These are phyloP conservation scores for Ellobium chinense DNA, from an alignment of 2,888 invertebrate genomes.

Conservation along the genomic window DNA sequence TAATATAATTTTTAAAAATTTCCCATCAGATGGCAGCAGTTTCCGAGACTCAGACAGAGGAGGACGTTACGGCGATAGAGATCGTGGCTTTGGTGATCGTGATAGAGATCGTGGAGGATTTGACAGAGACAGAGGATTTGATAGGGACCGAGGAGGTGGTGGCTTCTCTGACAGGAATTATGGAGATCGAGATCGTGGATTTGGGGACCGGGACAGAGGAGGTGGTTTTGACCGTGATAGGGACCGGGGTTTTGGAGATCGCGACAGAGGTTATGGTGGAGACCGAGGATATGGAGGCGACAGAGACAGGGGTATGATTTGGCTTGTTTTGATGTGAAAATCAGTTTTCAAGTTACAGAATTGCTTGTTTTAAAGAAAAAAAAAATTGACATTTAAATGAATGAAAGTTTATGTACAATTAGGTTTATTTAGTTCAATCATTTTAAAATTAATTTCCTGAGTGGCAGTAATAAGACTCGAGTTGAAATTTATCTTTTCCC, in stretches of 20 bases:
- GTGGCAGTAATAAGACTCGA: too few species aligned
- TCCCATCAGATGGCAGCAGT: slow-evolving; percentile 36
- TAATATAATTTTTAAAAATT: too few species aligned
- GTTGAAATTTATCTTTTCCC: too few species aligned
- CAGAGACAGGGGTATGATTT: slow-evolving; percentile 37
- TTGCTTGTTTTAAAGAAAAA: too few species aligned
- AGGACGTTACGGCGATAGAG: slow-evolving; percentile 50
- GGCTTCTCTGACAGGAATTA: slow-evolving; percentile 59
- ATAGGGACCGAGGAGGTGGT: slow-evolving; percentile 40
- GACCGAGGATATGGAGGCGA: slow-evolving; percentile 36
- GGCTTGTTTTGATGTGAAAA: too few species aligned
- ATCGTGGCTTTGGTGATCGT: slow-evolving; percentile 48
- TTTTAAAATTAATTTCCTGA: too few species aligned
- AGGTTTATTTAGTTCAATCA: too few species aligned
- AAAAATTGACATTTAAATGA: too few species aligned
- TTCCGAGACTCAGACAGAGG: slow-evolving; percentile 45
- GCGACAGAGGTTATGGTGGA: slow-evolving; percentile 55
- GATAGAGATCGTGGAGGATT: slow-evolving; percentile 42
- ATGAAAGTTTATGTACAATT: too few species aligned
- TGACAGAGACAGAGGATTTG: slow-evolving; percentile 47
- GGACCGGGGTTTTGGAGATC: slow-evolving; percentile 43
- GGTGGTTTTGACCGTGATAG: slow-evolving; percentile 44
- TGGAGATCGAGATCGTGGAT: slow-evolving; percentile 48
- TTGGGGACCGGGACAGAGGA: slow-evolving; percentile 46
- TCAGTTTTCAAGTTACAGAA: too few species aligned